Base-by-base conservation (phyloP, 1,140 invertebrate species). In the Scaptomyza graminum region DNA sequence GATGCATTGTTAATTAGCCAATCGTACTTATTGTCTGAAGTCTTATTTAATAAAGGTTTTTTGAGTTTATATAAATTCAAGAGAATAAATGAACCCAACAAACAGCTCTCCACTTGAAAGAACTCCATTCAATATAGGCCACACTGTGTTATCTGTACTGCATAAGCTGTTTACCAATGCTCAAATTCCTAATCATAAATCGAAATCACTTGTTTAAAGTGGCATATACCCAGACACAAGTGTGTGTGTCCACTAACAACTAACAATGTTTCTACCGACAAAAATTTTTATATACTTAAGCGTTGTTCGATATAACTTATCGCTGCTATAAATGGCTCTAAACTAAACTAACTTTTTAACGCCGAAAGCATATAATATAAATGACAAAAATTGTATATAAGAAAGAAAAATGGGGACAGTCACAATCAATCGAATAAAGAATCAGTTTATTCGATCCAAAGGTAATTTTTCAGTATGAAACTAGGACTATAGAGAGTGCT, bases 131-230 rank as follows among this genome's bases (percentile, higher is more conserved):
- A 46, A 8, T 41, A 5, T n/a, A 18, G 4, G 11, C 9, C 11
- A 22, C 46, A 54, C 3, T 18, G 28, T 47, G 54, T 57, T 83
- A 84, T 83, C 79, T 60, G 0, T 22, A n/a, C 54, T 64, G 59
- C 73, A 61, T 74, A 81, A 70, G 52, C 72, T 87, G 74, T 81
- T 87, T 85, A 76, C 70, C 74, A 65, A 71, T 82, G 78, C 74
- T 79, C 70, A 71, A 81, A 85, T 87, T 76, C 54, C 70, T 78
- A 82, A 85, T 85, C 81, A 69, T 72, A 82, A 85, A 76, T 82
- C 61, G 70, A 85, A 83, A 87, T 87, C 77, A 75, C 82, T 87
- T 82, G 82, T 74, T 85, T 65, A 75, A 85, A 85, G 82, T 85
- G 64, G 76, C 64, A 66, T 68, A 76, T 15, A 50, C 52, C 69